Percentiles rank a stretch among this genome's conserved stretches.
Conservation (phyloP, 1,140 invertebrate genomes). For the Sogatella furcifera region DNA sequence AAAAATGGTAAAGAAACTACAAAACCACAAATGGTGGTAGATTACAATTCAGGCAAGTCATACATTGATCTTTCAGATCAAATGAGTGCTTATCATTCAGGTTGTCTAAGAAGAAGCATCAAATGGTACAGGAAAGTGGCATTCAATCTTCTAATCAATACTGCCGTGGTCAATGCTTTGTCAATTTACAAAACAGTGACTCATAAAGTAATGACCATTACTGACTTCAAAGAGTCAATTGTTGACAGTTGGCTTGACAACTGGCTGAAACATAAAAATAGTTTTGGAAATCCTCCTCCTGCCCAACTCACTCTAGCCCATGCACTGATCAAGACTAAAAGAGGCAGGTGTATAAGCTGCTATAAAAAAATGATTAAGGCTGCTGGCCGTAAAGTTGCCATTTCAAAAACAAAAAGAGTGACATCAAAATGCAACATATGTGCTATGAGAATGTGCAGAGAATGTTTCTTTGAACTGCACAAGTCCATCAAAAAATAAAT, state of each 20-base stretch:
- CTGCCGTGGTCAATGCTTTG: background rate
- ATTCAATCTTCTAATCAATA: background rate
- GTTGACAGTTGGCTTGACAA: background rate
- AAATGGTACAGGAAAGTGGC: background rate
- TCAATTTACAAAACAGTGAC: background rate
- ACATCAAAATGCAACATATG: background rate
- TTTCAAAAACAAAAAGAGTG: background rate
- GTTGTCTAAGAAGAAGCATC: background rate
- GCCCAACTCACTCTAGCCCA: background rate
- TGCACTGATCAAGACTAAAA: background rate
- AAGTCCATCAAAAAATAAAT: constrained; percentile 13
- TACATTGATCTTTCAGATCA: background rate
- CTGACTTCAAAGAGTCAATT: background rate
- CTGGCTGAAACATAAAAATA: background rate
- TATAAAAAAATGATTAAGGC: background rate
- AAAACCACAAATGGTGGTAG: constrained; percentile 28
- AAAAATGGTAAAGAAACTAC: constrained; percentile 32
- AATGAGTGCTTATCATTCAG: background rate
- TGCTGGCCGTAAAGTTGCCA: background rate
- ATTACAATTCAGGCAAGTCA: constrained; percentile 29
- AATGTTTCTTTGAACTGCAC: background rate
- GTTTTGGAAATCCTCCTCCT: background rate
- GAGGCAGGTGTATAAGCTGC: background rate
- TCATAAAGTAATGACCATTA: background rate
- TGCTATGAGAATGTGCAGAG: background rate